Percentiles rank a stretch among this genome's conserved stretches.
These are phyloP conservation scores for Ophiodon elongatus DNA, from an alignment of 2,113 vertebrate species.

Conservation along the genomic window DNA sequence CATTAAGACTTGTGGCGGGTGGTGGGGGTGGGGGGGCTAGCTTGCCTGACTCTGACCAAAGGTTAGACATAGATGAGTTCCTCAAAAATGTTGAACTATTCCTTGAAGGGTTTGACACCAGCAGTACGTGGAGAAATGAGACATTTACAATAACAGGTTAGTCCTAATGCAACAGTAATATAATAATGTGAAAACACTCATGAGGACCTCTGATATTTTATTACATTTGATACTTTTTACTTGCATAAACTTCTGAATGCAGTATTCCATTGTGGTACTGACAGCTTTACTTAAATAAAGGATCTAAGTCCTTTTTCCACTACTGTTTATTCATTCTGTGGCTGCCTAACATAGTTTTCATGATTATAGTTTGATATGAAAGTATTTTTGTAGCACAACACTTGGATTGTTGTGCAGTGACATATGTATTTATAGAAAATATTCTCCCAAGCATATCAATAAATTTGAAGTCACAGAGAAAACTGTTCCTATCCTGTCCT, in stretches of 20 bases:
- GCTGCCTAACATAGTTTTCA: neutral
- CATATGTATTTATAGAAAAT: neutral
- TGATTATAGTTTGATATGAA: neutral
- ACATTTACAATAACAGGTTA: conserved; percentile 8
- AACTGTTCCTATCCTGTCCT: conserved; percentile 19
- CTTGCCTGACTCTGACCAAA: neutral
- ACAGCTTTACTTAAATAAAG: conserved; percentile 30
- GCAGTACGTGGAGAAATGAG: neutral
- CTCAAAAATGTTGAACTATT: conserved; percentile 13
- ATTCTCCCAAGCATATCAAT: neutral
- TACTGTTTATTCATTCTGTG: conserved; percentile 2
- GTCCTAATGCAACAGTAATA: conserved; percentile 1
- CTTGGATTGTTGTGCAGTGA: neutral
- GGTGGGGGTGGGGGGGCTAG: neutral
- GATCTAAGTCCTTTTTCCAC: neutral
- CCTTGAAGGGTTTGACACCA: conserved; percentile 14
- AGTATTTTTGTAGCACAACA: neutral
- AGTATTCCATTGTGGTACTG: conserved; percentile 9
- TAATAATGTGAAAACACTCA: conserved; percentile 14
- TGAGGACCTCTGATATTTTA: conserved; percentile 4
- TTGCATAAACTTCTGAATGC: conserved; percentile 2
- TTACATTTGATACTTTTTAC: conserved; percentile 8
- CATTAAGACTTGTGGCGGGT: neutral
- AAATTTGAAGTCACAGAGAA: conserved; percentile 14
- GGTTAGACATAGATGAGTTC: neutral